phyloP scores from a whole-genome alignment of 2,797 vertebrate genomes.

The Potorous gilbertii region DNA sequence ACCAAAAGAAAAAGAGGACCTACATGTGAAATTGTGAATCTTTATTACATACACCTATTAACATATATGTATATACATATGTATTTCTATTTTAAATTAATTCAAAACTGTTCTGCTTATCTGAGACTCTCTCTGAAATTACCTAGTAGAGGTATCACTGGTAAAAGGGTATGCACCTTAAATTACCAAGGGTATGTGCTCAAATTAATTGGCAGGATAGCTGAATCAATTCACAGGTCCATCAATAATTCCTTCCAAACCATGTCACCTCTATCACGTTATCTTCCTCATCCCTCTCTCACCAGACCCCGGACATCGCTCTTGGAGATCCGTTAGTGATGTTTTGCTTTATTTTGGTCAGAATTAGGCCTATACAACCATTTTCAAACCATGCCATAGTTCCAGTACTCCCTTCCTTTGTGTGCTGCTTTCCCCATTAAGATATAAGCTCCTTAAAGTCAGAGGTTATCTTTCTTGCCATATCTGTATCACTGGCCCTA shows the following conservation, averaged over 20 bases:
- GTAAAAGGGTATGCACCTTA: neutral
- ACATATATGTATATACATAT: neutral
- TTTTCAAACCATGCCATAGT: neutral
- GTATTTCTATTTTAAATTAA: neutral
- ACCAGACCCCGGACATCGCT: neutral
- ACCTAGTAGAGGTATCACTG: neutral
- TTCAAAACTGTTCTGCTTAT: neutral
- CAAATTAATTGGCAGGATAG: neutral
- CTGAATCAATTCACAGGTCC: neutral
- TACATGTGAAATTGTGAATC: neutral
- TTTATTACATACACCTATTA: neutral
- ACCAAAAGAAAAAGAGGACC: neutral
- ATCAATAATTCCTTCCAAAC: neutral
- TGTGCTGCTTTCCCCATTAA: neutral
- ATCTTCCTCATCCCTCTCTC: neutral
- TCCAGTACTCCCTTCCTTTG: neutral
- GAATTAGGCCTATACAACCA: neutral
- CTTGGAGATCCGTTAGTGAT: neutral
- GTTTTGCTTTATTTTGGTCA: neutral
- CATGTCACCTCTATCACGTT: neutral
- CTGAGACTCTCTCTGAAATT: neutral
- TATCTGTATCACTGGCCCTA: neutral
- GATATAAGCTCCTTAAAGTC: neutral
- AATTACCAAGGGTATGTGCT: neutral
- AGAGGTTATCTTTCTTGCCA: neutral